Evolutionary conservation across 92 coral and sea anemone genomes (phyloP), one percentile per base, ranked within the genome.

Genomic region (Nematostella vectensis): DNA sequence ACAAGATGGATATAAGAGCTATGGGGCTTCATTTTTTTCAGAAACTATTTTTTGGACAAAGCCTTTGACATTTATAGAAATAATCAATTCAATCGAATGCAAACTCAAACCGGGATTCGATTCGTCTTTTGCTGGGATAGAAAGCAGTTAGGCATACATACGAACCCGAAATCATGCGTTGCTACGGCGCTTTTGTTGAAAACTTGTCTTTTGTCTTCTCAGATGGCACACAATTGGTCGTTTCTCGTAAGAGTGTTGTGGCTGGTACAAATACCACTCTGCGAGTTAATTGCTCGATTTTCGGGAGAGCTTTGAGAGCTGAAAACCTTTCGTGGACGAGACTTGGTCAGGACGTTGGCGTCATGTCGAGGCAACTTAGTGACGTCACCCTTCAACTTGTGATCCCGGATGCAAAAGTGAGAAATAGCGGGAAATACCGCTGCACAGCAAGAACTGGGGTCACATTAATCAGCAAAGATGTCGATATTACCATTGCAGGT

Each of bases 341-440:
- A 55, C 26, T 19, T 66, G 63, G 72, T 13, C 42, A 31, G 15
- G 19, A 2, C 3, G 2, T 30, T 0, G 49, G 21, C 10, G 23
- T 22, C 25, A 44, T 19, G 23, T 20, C 55, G n/a, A 42, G 33
- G 15, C 25, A 22, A 39, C 11, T 55, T 3, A 21, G 27, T 25
- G 55, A 42, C 19, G 22, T 54, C 63, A 66, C 63, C 10, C 57
- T 39, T 18, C 62, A 66, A 51, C 22, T 66, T 1, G 27, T 24
- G 13, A 66, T 42, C 16, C 24, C 40, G 9, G 36, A 27, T 3
- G 57, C 28, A 3, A 21, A 26, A 4, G 1, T 8, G 13, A 17
- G 45, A 25, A 63, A 66, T 66, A 48, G 47, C 13, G 72, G 72
- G 56, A 31, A 57, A 29, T 66, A 66, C 56, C 72, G 61, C 52